These are phyloP conservation scores for Rhinolophus sinicus DNA, from an alignment of 2,113 vertebrate species.

Conservation along the genomic window DNA sequence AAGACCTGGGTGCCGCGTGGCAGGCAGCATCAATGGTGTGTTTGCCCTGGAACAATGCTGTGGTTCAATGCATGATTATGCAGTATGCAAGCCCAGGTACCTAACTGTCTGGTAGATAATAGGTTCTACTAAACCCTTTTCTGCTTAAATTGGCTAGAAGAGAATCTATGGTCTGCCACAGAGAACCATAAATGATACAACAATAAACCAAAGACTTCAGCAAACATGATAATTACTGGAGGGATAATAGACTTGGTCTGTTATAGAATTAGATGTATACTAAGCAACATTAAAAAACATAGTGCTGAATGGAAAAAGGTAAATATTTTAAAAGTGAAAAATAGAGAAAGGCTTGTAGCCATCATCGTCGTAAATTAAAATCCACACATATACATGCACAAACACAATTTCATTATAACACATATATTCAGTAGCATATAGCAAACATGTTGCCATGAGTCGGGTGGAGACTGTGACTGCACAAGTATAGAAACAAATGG, in stretches of 20 bases:
- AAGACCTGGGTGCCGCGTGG: background rate
- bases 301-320: background rate
- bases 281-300: background rate
- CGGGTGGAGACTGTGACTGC: background rate
- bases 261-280: background rate
- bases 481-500: background rate
- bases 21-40: too few species aligned
- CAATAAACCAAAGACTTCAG: background rate
- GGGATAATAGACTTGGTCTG: background rate
- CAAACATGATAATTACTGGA: background rate
- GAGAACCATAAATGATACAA: background rate
- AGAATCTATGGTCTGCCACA: background rate
- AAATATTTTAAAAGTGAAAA: background rate
- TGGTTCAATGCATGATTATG: accelerated
- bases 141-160: background rate
- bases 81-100: background rate
- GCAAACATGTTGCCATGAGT: too few species aligned
- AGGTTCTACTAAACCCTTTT: background rate
- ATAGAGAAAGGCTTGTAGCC: background rate
- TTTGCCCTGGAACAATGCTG: too few species aligned
- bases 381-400: background rate
- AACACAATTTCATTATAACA: background rate
- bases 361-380: background rate
- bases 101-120: background rate
- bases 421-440: background rate